Conservation (phyloP, 2,113 vertebrate species). For the Noturus placidus region DNA sequence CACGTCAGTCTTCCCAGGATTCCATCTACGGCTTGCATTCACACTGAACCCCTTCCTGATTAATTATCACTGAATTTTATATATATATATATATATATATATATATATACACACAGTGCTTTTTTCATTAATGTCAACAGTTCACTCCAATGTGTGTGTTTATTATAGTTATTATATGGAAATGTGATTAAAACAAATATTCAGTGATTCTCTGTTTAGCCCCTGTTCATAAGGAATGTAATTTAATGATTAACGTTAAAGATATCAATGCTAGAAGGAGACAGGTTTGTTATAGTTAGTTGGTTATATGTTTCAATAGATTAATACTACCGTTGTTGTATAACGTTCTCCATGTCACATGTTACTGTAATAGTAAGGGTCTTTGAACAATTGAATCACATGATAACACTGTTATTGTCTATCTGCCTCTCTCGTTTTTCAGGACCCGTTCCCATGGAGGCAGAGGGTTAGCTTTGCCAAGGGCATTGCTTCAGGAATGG, state of each 20-base stretch:
- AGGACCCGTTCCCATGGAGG: constrained; percentile 96
- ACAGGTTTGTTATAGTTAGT: not conserved
- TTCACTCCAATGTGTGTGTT: too few relatives aligned
- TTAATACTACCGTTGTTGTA: not conserved
- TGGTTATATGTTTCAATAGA: not conserved
- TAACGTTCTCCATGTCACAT: not conserved
- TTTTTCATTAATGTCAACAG: too few relatives aligned
- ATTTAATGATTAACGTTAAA: not conserved
- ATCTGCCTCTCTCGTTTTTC: constrained; percentile 49
- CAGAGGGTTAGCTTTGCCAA: constrained; percentile 94
- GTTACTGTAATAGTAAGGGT: not conserved
- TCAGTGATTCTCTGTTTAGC: not conserved
- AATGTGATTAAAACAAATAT: too few relatives aligned
- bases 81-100: too few relatives aligned
- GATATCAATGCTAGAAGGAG: not conserved
- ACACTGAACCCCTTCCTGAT: not conserved
- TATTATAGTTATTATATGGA: too few relatives aligned
- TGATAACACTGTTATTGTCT: not conserved
- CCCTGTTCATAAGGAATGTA: not conserved
- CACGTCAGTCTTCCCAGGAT: not conserved
- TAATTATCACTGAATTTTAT: not conserved
- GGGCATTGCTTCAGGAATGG: constrained; percentile 95
- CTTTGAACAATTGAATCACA: not conserved
- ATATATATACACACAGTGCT: too few relatives aligned
- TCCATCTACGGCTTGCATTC: not conserved